These are phyloP conservation scores for Pyralis farinalis DNA, from an alignment of 2,888 invertebrate species.

Conservation along the genomic window DNA sequence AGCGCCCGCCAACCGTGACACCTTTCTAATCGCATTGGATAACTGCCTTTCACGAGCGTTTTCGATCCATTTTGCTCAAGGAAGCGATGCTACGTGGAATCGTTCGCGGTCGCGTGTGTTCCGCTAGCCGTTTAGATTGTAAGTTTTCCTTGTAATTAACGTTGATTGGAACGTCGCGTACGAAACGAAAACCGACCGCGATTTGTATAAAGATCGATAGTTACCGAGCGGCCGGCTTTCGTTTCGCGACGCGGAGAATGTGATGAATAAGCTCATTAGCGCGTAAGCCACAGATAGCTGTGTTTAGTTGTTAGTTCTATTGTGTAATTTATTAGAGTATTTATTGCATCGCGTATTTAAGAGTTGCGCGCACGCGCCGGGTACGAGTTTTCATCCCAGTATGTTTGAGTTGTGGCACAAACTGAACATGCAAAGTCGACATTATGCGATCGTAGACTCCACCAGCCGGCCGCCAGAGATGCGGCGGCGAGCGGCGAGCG, in stretches of 20 bases:
- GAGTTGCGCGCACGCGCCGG: constrained; percentile 45
- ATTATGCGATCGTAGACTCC: constrained; percentile 66
- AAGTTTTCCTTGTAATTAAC: constrained; percentile 28
- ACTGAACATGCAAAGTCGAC: constrained; percentile 69
- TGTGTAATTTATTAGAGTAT: constrained; percentile 55
- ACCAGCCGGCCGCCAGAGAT: background rate
- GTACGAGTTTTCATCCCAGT: constrained; percentile 64
- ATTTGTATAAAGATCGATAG: constrained; percentile 1
- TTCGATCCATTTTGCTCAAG: constrained; percentile 61
- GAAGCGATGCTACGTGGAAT: constrained; percentile 43
- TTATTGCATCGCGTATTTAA: constrained; percentile 65
- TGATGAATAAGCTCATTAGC: constrained; percentile 63
- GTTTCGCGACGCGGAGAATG: constrained; percentile 27
- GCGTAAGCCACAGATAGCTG: constrained; percentile 46
- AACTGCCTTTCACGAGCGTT: constrained; percentile 76
- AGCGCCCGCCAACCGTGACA: constrained; percentile 74
- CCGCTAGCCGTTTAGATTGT: constrained; percentile 32
- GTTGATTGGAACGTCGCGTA: constrained; percentile 9
- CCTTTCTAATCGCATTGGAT: constrained; percentile 78
- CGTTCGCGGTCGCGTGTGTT: constrained; percentile 54
- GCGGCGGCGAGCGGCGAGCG: background rate
- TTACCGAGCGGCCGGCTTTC: constrained; percentile 10
- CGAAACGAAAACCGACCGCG: constrained; percentile 4
- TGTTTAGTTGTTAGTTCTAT: constrained; percentile 43
- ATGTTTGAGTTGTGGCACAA: constrained; percentile 79